Evolutionary conservation across 2,888 invertebrate genomes (phyloP).

Genomic region (Phengaris arion): DNA sequence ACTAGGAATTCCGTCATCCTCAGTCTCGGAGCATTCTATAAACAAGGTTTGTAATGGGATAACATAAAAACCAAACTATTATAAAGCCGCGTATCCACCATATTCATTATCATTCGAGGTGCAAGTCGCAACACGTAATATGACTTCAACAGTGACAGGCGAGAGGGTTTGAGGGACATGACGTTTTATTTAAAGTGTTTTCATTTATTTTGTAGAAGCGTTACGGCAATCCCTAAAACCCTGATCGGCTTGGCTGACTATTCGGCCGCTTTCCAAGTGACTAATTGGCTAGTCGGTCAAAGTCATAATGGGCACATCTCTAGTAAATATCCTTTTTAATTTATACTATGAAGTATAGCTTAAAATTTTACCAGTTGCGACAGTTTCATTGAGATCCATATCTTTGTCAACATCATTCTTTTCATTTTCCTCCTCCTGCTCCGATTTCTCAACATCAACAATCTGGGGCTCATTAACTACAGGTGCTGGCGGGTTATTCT

Average conservation of each 20-base stretch:
- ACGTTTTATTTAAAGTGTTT: too few species aligned
- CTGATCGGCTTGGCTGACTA: too few species aligned
- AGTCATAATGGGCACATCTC: too few species aligned
- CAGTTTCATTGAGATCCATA: constrained; percentile 37
- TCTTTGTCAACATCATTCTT: constrained; percentile 9
- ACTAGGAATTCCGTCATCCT: constrained; percentile 52
- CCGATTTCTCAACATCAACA: constrained; percentile 40
- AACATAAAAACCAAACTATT: background rate
- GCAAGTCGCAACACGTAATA: too few species aligned
- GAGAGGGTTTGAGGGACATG: too few species aligned
- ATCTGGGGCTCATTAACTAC: constrained; percentile 47
- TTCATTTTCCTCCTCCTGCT: constrained; percentile 11
- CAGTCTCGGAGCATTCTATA: constrained; percentile 47
- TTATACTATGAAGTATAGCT: background rate
- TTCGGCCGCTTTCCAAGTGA: too few species aligned
- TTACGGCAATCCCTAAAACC: too few species aligned
- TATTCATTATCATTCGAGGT: too few species aligned
- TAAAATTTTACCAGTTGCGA: constrained; percentile 37
- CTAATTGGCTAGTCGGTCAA: too few species aligned
- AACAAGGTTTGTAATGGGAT: constrained; percentile 24
- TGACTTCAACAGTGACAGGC: too few species aligned
- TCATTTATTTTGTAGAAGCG: too few species aligned
- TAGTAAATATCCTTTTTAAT: too few species aligned
- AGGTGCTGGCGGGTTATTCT: constrained; percentile 32
- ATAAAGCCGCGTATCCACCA: background rate